Base-by-base conservation (phyloP, 2,888 invertebrate genomes). In the Strigamia maritima region DNA sequence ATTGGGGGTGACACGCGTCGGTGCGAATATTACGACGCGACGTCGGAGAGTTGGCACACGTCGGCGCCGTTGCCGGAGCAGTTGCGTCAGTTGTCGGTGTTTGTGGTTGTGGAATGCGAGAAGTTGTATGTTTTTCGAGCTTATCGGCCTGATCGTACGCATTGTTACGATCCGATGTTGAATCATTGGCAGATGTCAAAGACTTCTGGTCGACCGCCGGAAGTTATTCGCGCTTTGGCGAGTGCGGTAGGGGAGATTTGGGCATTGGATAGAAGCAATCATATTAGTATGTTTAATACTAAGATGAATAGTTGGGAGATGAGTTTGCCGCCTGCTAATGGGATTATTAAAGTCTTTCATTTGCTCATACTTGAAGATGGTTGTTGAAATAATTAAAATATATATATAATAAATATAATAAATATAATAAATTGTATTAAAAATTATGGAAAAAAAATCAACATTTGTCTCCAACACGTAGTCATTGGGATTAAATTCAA, bases 21-120 rank as follows among this genome's bases (percentile, higher is more conserved):
- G 2, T 77, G 77, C 28, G 77, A 77, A n/a, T 54, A 54, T 28
- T 77, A n/a, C 77, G 35, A 60, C 26, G 14, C 44, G 19, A 14
- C 12, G 14, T 16, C 3, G 7, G 77, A 54, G n/a, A 14, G 49
- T 16, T 77, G 77, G 77, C 26, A 44, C 12, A 44, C 77, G 14
- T 4, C 24, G n/a, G 22, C 77, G 22, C 35, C 77, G 12, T 44
- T 77, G 7, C 77, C 77, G 19, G 35, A 77, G 8, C 49, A 22
- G 10, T 44, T 49, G 4, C 77, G 35, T 4, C 40, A 77, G 22
- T 22, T 24, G 3, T 19, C 26, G n/a, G 77, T 77, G 49, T 22
- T 49, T 26, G 26, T 44, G 24, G 40, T 24, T 8, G 49, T 49
- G 7, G 24, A 26, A 14, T 8, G 40, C 10, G 49, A 77, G 6